Conservation (phyloP, 2,113 vertebrate species). For the Tinamus guttatus region DNA sequence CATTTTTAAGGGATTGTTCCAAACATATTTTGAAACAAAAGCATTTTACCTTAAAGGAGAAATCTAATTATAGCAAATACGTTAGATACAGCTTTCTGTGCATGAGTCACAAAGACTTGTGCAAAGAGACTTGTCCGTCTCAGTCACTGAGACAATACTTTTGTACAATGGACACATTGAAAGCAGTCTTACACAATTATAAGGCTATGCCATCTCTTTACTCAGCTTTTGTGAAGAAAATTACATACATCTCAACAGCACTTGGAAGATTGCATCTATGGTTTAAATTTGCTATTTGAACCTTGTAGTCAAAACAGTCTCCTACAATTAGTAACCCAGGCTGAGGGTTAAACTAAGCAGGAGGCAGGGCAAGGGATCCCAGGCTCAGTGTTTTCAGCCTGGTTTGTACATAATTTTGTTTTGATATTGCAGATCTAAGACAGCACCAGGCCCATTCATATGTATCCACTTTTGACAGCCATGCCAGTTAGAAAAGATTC, state of each 20-base stretch:
- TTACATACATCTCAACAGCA: conserved; percentile 47
- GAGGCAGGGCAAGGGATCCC: background rate
- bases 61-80: conserved; percentile 6
- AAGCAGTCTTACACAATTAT: conserved; percentile 67
- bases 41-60: conserved; percentile 35
- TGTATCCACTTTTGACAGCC: conserved; percentile 20
- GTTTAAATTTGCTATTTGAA: conserved; percentile 60
- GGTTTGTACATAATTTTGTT: conserved; percentile 10
- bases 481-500: conserved; percentile 12
- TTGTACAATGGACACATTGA: conserved; percentile 61
- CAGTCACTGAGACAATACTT: conserved; percentile 26
- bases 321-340: conserved; percentile 51
- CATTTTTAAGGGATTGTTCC: background rate
- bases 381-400: background rate
- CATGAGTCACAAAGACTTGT: conserved; percentile 25
- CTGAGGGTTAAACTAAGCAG: conserved; percentile 11
- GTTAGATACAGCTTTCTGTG: conserved; percentile 30
- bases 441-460: background rate
- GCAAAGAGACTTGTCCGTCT: conserved; percentile 56
- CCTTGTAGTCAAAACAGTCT: conserved; percentile 62
- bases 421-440: conserved; percentile 20
- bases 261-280: conserved; percentile 55
- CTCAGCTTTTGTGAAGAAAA: conserved; percentile 66
- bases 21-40: conserved; percentile 58
- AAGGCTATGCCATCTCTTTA: conserved; percentile 64